Conservation (phyloP, 2,888 invertebrate species). For the Euphydryas editha region DNA sequence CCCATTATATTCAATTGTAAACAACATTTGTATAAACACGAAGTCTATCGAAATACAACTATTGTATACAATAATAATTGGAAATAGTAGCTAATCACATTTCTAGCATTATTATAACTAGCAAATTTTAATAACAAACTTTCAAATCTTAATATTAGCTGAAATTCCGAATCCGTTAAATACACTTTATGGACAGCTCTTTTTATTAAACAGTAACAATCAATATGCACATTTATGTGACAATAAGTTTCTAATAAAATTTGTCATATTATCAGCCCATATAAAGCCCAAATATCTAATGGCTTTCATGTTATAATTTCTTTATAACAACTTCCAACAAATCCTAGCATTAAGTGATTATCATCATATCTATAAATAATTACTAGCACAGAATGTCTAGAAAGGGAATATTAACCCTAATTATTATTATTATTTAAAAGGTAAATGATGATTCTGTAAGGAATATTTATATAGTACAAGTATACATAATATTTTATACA, state of each 20-base stretch:
- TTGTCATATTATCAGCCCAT: slow-evolving; percentile 34
- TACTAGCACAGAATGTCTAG: slow-evolving; percentile 69
- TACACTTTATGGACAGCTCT: slow-evolving; percentile 33
- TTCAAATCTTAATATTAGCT: slow-evolving; percentile 29
- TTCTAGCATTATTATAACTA: slow-evolving; percentile 37
- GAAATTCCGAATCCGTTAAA: slow-evolving; percentile 27
- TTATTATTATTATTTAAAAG: slow-evolving; percentile 33
- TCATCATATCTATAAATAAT: slow-evolving; percentile 68
- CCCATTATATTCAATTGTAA: slow-evolving; percentile 24
- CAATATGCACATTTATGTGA: slow-evolving; percentile 33
- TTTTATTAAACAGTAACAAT: slow-evolving; percentile 36
- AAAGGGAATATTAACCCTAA: slow-evolving; percentile 49
- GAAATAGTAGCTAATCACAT: slow-evolving; percentile 29
- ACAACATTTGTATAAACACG: slow-evolving; percentile 32
- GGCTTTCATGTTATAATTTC: slow-evolving; percentile 48
- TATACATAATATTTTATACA: slow-evolving; percentile 33
- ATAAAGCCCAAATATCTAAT: slow-evolving; percentile 39
- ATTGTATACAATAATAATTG: slow-evolving; percentile 22
- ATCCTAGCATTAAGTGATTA: slow-evolving; percentile 69
- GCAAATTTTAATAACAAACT: slow-evolving; percentile 29
- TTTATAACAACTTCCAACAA: slow-evolving; percentile 66
- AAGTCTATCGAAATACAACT: slow-evolving; percentile 27
- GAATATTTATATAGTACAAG: slow-evolving; percentile 26
- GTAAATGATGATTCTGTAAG: slow-evolving; percentile 32
- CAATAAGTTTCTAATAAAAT: slow-evolving; percentile 17